Percentiles rank a stretch among this genome's conserved stretches.
Evolutionary conservation across 2,888 invertebrate genomes (phyloP).

Genomic region (Leuctra nigra): DNA sequence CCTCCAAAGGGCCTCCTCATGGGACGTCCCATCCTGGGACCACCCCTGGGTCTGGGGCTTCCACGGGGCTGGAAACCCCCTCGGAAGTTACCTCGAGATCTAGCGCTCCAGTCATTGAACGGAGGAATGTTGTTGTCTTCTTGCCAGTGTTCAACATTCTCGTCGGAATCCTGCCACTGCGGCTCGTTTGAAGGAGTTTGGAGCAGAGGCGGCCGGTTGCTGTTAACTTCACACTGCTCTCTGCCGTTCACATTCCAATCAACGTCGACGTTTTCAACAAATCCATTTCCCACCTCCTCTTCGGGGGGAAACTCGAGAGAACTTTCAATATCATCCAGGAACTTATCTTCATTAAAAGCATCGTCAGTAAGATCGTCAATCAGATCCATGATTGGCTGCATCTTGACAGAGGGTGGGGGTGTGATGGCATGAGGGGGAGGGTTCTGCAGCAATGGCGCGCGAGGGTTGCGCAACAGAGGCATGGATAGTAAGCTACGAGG

Average conservation of each 20-base stretch:
- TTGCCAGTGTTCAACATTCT: background rate
- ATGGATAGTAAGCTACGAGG: background rate
- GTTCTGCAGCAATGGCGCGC: background rate
- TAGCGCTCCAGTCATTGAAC: background rate
- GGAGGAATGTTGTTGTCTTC: background rate
- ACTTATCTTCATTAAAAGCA: background rate
- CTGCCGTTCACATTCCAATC: background rate
- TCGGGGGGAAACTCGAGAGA: background rate
- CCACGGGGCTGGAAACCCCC: too few species aligned
- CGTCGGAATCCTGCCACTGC: too few species aligned
- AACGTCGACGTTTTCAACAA: background rate
- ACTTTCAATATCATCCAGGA: background rate
- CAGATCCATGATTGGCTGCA: background rate
- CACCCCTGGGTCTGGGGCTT: conserved; percentile 17
- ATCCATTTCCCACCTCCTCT: background rate
- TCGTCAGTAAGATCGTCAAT: background rate
- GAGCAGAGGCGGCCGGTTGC: background rate
- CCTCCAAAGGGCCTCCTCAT: conserved; percentile 19
- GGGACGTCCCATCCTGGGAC: conserved; percentile 12
- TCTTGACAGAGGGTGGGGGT: too few species aligned
- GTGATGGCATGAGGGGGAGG: background rate
- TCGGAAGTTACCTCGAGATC: conserved; percentile 14
- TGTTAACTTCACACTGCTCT: background rate
- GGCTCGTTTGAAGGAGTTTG: too few species aligned
- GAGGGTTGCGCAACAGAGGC: background rate